phyloP scores from a whole-genome alignment of 2,113 vertebrate species.

The Empidonax traillii region DNA sequence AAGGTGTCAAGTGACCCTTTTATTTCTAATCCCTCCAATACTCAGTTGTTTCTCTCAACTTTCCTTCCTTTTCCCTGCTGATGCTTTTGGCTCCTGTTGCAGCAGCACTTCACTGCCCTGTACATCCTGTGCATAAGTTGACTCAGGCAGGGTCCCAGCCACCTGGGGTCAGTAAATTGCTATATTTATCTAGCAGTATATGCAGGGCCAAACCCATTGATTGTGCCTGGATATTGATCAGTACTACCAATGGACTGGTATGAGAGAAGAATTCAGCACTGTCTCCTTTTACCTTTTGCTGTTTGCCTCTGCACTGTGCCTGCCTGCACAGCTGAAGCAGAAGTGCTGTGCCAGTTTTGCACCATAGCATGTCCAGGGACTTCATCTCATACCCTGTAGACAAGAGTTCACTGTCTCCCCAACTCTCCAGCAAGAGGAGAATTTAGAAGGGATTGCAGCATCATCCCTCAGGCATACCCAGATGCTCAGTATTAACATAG shows the following conservation, averaged over 20 bases:
- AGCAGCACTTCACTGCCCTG: not conserved
- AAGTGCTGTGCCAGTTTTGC: not conserved
- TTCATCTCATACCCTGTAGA: not conserved
- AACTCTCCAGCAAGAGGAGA: not conserved
- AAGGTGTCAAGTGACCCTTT: not conserved
- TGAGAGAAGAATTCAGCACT: not conserved
- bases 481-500: slow-evolving; percentile 9
- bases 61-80: not conserved
- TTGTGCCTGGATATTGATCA: not conserved
- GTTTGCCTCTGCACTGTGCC: not conserved
- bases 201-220: not conserved
- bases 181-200: not conserved
- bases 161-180: not conserved
- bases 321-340: not conserved
- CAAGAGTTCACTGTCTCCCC: not conserved
- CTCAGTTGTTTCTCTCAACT: not conserved
- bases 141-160: not conserved
- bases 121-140: not conserved
- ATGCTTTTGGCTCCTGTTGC: not conserved
- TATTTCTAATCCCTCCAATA: not conserved
- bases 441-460: slow-evolving; percentile 10
- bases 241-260: not conserved
- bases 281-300: not conserved
- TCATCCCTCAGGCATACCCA: not conserved
- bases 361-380: fast-evolving